These are phyloP conservation scores for Perdix hodgsoniae DNA, from an alignment of 2,797 vertebrate species.

Conservation along the genomic window DNA sequence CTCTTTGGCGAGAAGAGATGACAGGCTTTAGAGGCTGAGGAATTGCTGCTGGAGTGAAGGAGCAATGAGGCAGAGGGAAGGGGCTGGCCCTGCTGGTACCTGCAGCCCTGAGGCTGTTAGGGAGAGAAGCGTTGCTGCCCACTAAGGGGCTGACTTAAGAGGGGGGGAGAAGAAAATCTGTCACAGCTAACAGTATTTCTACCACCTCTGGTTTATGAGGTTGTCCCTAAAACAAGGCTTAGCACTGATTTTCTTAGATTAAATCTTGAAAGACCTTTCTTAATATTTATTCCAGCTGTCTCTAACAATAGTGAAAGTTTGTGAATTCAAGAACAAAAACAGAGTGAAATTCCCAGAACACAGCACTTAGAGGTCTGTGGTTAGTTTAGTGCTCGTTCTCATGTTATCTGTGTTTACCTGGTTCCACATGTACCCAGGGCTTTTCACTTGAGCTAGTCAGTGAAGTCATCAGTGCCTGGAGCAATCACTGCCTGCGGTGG, in stretches of 20 bases:
- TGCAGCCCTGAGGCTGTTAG: background rate
- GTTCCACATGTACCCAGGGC: background rate
- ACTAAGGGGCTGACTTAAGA: background rate
- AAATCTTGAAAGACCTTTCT: background rate
- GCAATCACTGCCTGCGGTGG: rapidly evolving
- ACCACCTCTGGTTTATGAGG: background rate
- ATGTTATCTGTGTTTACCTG: background rate
- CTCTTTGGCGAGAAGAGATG: constrained; percentile 33
- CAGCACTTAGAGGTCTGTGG: background rate
- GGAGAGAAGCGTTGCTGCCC: background rate
- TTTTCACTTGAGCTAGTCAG: background rate
- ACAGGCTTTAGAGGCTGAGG: constrained; percentile 26
- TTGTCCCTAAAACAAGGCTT: background rate
- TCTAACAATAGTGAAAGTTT: background rate
- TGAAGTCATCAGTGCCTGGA: background rate
- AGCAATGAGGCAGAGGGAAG: background rate
- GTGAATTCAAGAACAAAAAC: background rate
- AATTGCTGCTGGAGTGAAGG: constrained; percentile 11
- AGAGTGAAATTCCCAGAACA: background rate
- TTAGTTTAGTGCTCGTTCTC: background rate
- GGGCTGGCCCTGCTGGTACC: background rate
- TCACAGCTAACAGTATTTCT: background rate
- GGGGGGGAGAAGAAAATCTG: background rate
- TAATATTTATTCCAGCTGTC: background rate
- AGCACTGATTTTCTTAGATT: background rate